These are phyloP conservation scores for Noturus placidus DNA, from an alignment of 2,113 vertebrate genomes.

Conservation along the genomic window DNA sequence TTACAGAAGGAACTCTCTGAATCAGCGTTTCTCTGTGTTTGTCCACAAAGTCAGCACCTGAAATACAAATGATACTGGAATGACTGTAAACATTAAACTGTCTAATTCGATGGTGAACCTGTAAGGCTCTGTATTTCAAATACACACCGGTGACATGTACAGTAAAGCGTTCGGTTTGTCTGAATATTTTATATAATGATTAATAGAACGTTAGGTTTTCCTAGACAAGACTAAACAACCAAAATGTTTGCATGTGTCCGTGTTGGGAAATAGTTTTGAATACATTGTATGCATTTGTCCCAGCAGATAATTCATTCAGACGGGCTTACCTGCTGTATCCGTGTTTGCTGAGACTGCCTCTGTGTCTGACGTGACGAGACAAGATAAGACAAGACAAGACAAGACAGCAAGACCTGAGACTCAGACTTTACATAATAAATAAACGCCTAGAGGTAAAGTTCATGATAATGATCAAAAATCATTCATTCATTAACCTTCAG, in stretches of 20 bases:
- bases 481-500: background rate
- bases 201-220: background rate
- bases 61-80: background rate
- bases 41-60: constrained; percentile 33
- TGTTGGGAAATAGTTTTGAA: too few relatives aligned
- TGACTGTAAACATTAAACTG: background rate
- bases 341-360: background rate
- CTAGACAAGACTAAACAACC: background rate
- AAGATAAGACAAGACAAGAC: background rate
- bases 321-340: background rate
- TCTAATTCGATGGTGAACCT: background rate
- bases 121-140: background rate
- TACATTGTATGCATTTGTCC: too few relatives aligned
- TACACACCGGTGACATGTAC: background rate
- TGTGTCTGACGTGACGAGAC: background rate
- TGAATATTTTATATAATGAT: background rate
- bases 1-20: background rate
- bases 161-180: background rate
- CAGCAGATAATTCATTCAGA: background rate
- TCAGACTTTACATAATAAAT: background rate
- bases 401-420: background rate
- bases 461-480: background rate
- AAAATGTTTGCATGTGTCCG: background rate
- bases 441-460: too few relatives aligned
- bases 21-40: background rate